Evolutionary conservation across 2,797 vertebrate genomes (phyloP).

Genomic region (Peromyscus aztecus): DNA sequence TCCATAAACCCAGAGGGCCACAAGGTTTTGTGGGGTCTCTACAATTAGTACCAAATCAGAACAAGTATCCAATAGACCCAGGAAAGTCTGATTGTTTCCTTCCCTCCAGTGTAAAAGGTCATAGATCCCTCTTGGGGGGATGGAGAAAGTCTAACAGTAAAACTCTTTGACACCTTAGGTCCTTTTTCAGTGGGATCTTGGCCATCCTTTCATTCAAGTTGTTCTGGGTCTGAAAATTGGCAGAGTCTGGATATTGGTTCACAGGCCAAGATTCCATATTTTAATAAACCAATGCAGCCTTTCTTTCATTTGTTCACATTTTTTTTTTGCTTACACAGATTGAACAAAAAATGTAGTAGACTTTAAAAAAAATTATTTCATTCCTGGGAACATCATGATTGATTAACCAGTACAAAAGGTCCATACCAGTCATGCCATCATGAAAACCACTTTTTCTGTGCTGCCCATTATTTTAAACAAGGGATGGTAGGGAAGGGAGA

Average conservation of each 20-base stretch:
- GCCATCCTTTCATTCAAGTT: not conserved
- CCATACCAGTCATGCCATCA: not conserved
- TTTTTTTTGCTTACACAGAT: not conserved
- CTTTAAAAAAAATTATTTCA: not conserved
- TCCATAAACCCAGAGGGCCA: not conserved
- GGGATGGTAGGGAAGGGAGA: too few relatives aligned
- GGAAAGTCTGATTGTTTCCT: not conserved
- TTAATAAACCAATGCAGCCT: too few relatives aligned
- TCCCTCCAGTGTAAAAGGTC: not conserved
- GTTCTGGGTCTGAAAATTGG: not conserved
- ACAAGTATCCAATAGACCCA: not conserved
- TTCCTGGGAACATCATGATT: not conserved
- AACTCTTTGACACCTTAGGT: too few relatives aligned
- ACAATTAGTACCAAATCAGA: not conserved
- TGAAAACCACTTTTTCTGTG: not conserved
- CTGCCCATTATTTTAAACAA: not conserved
- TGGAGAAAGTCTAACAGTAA: not conserved
- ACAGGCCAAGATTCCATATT: not conserved
- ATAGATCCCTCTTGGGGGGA: not conserved
- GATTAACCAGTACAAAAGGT: not conserved
- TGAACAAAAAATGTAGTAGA: not conserved
- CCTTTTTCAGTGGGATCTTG: not conserved
- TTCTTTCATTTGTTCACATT: not conserved
- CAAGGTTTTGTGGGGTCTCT: not conserved
- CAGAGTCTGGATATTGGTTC: not conserved